phyloP scores from a whole-genome alignment of 2,888 invertebrate species.

The Hipparchia sbordonii region DNA sequence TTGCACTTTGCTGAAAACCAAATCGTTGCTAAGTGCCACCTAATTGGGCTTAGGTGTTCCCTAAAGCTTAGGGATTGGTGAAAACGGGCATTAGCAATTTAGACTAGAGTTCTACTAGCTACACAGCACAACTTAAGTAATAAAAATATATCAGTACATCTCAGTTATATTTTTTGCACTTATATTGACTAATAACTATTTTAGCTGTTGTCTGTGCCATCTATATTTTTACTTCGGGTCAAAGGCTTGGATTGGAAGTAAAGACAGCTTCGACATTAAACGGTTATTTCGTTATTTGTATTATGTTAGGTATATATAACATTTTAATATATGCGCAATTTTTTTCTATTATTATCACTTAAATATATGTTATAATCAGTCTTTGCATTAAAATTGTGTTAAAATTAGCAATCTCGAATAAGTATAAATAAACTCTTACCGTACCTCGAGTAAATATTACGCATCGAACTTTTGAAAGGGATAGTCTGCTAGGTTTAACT shows the following conservation, averaged over 20 bases:
- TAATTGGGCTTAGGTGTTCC: too few relatives aligned
- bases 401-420: background rate
- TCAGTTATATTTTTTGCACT: background rate
- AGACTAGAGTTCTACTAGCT: conserved; percentile 19
- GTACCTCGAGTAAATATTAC: too few relatives aligned
- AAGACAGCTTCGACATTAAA: background rate
- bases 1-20: too few relatives aligned
- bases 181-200: background rate
- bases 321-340: background rate
- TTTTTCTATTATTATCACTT: background rate
- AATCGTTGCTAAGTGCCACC: too few relatives aligned
- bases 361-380: conserved; percentile 10
- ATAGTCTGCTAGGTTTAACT: too few relatives aligned
- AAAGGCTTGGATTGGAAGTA: background rate
- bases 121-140: conserved; percentile 22
- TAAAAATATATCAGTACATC: conserved; percentile 20
- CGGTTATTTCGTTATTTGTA: too few relatives aligned
- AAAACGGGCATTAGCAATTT: background rate
- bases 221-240: background rate
- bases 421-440: background rate
- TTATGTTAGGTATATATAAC: background rate
- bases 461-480: too few relatives aligned
- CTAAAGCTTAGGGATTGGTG: too few relatives aligned
- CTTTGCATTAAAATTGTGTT: conserved; percentile 1
- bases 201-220: conserved; percentile 13